Evolutionary conservation across 1,140 invertebrate species (phyloP).

Genomic region (Thaumatotibia leucotreta): DNA sequence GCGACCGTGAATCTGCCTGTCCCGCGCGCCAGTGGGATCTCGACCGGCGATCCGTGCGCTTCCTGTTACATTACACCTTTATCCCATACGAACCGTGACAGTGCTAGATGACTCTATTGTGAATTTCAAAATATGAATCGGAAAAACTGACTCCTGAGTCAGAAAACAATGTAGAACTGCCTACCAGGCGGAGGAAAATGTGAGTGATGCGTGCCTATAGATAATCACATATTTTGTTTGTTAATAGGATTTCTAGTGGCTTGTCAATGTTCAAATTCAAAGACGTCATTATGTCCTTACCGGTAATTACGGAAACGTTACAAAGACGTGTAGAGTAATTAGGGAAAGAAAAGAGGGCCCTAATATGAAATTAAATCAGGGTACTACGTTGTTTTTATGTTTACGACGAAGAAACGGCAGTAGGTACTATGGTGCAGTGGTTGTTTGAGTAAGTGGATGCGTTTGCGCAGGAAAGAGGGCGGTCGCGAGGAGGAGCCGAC

Average conservation of each 20-base stretch:
- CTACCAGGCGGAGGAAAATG: slow-evolving; percentile 64
- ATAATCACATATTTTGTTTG: not conserved
- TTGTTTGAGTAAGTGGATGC: slow-evolving; percentile 13
- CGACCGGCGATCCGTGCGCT: slow-evolving; percentile 52
- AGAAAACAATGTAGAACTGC: slow-evolving; percentile 66
- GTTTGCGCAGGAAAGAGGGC: slow-evolving; percentile 62
- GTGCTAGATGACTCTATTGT: slow-evolving; percentile 36
- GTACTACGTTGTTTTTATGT: too few relatives aligned
- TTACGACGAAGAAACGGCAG: not conserved
- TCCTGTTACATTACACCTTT: slow-evolving; percentile 31
- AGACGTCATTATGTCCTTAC: not conserved
- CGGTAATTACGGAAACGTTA: not conserved
- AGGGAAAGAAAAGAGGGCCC: not conserved
- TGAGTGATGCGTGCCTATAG: slow-evolving; percentile 37
- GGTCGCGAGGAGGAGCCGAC: slow-evolving; percentile 67
- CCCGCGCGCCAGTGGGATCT: slow-evolving; percentile 57
- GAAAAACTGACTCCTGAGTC: slow-evolving; percentile 39
- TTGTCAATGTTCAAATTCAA: not conserved
- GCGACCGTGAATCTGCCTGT: slow-evolving; percentile 64
- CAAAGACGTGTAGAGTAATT: not conserved
- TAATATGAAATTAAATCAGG: not conserved
- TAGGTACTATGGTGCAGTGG: not conserved
- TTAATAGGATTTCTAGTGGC: not conserved
- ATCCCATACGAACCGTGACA: slow-evolving; percentile 13
- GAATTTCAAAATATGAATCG: slow-evolving; percentile 32